Conservation (phyloP, 2,888 invertebrate species). For the Pemphredon lugubris region DNA sequence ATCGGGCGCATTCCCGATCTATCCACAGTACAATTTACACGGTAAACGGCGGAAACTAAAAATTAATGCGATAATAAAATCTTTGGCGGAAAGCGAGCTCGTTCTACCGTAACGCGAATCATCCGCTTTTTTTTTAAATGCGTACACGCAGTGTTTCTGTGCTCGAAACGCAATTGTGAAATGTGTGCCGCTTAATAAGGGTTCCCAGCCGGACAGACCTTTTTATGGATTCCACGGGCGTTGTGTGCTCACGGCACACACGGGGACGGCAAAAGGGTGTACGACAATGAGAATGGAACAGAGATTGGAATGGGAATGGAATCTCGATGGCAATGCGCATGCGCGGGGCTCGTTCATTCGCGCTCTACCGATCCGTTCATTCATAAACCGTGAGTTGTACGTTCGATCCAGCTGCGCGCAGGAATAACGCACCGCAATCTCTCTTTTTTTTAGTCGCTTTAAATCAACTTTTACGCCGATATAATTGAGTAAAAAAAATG, state of each 20-base stretch:
- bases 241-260: constrained; percentile 22
- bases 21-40: no score
- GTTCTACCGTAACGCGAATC: no score
- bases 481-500: no score
- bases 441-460: no score
- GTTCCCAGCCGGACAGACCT: constrained; percentile 25
- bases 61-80: no score
- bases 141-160: background rate
- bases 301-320: constrained; percentile 63
- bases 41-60: no score
- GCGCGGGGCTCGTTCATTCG: constrained; percentile 65
- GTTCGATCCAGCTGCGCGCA: no score
- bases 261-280: constrained; percentile 36
- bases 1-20: no score
- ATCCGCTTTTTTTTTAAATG: background rate
- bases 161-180: background rate
- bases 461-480: no score
- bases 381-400: constrained; percentile 46
- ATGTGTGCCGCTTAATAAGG: constrained; percentile 24
- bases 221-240: constrained; percentile 52
- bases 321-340: constrained; percentile 53
- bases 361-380: constrained; percentile 59
- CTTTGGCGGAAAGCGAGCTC: background rate
- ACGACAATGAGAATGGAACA: constrained; percentile 47
- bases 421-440: no score